Conservation (phyloP, 1,140 invertebrate species). For the Oppia nitens region DNA sequence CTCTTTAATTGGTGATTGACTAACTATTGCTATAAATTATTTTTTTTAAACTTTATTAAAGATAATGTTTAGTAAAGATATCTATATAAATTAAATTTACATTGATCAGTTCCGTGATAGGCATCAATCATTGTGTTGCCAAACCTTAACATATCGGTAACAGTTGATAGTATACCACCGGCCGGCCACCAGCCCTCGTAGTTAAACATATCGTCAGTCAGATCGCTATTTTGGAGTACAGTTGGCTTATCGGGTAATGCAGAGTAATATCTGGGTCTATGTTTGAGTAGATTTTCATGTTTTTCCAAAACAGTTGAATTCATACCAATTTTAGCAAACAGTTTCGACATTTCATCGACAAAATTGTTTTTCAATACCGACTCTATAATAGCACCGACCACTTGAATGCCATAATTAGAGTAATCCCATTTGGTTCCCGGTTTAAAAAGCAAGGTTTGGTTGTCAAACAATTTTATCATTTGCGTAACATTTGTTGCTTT, state of each 20-base stretch:
- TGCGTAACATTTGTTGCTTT: not conserved
- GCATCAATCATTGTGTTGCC: too few relatives aligned
- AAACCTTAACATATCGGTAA: too few relatives aligned
- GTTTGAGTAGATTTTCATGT: not conserved
- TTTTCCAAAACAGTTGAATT: not conserved
- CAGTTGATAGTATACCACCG: too few relatives aligned
- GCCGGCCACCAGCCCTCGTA: not conserved
- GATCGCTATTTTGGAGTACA: not conserved
- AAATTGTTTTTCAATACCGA: slow-evolving; percentile 1
- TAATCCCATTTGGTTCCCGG: slow-evolving; percentile 6
- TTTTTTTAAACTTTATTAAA: too few relatives aligned
- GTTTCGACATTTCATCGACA: not conserved
- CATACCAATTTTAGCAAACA: not conserved
- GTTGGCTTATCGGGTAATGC: not conserved
- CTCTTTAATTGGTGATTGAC: not conserved
- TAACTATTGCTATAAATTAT: too few relatives aligned
- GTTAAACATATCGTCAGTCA: not conserved
- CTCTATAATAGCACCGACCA: slow-evolving; percentile 7
- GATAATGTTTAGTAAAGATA: not conserved
- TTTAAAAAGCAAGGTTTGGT: too few relatives aligned
- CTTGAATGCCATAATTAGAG: slow-evolving; percentile 3
- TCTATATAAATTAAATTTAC: not conserved
- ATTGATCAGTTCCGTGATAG: too few relatives aligned
- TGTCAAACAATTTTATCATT: not conserved
- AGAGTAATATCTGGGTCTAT: not conserved